Conservation (phyloP, 2,888 invertebrate genomes). For the Leptura quadrifasciata region DNA sequence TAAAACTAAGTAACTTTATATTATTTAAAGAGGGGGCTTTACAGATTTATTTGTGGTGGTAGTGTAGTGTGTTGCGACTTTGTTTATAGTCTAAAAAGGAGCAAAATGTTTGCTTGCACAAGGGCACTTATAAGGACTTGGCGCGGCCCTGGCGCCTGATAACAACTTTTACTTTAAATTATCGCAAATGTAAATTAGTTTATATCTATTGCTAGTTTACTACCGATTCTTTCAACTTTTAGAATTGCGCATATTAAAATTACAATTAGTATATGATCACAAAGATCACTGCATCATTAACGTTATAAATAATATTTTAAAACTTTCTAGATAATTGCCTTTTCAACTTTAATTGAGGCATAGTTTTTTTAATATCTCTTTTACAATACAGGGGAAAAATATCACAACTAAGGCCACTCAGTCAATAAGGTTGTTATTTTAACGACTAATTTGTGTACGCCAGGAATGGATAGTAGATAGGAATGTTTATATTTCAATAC, state of each 20-base stretch:
- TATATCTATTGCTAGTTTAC: too few species aligned
- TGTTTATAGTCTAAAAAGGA: too few species aligned
- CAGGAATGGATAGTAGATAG: not conserved
- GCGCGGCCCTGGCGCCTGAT: too few species aligned
- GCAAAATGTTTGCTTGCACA: too few species aligned
- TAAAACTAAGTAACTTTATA: too few species aligned
- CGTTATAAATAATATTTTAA: not conserved
- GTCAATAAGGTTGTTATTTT: not conserved
- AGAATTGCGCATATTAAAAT: slow-evolving; percentile 1
- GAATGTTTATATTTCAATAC: not conserved
- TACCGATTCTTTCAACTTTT: too few species aligned
- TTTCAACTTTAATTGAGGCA: not conserved
- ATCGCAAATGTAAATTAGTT: too few species aligned
- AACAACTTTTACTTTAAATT: too few species aligned
- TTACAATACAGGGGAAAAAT: not conserved
- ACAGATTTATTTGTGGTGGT: too few species aligned
- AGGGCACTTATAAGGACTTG: too few species aligned
- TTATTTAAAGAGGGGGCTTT: too few species aligned
- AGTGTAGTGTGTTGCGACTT: too few species aligned
- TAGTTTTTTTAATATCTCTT: not conserved
- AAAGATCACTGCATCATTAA: not conserved
- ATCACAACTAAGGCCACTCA: not conserved
- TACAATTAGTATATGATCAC: not conserved
- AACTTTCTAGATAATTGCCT: slow-evolving; percentile 14
- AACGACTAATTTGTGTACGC: not conserved